A percentile compares a stretch with the other conserved stretches of the same genome.
Evolutionary conservation across 2,797 vertebrate species (phyloP).

Genomic region (Mus spretus): DNA sequence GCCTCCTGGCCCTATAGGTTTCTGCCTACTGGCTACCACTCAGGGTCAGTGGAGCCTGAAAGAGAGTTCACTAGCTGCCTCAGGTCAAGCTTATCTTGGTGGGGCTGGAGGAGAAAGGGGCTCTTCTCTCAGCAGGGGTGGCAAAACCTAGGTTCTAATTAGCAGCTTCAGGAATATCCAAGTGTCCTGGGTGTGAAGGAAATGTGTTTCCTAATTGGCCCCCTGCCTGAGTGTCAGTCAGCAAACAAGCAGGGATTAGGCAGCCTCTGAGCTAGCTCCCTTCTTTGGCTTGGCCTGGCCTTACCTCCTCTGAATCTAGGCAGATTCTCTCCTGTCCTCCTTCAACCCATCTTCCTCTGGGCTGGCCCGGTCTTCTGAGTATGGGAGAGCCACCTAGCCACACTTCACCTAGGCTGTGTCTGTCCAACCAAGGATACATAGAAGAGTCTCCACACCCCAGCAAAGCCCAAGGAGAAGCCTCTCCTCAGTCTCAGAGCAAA

Average conservation of each 20-base stretch:
- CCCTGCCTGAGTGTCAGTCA: constrained; percentile 87
- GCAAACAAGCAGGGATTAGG: constrained; percentile 79
- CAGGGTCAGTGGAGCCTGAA: constrained; percentile 23
- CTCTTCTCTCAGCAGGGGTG: constrained; percentile 70
- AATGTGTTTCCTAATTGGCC: constrained; percentile 90
- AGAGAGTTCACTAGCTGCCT: fast-evolving
- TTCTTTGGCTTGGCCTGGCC: background rate
- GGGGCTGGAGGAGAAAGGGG: background rate
- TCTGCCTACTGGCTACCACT: background rate
- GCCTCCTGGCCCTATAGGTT: background rate
- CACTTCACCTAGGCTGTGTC: background rate
- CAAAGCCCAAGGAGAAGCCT: background rate
- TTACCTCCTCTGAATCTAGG: background rate
- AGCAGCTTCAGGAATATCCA: constrained; percentile 90
- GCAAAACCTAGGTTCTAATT: constrained; percentile 89
- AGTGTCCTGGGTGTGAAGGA: constrained; percentile 86
- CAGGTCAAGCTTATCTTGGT: constrained; percentile 64
- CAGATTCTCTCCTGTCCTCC: background rate
- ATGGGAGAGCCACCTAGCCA: background rate
- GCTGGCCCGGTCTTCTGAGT: too few relatives aligned
- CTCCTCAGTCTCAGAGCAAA: background rate
- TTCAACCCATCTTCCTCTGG: background rate
- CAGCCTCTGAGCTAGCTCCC: constrained; percentile 69
- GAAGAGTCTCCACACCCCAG: background rate
- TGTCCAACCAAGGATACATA: background rate